Conservation (phyloP, 1,140 invertebrate genomes). For the Drosophila lacteicornis region DNA sequence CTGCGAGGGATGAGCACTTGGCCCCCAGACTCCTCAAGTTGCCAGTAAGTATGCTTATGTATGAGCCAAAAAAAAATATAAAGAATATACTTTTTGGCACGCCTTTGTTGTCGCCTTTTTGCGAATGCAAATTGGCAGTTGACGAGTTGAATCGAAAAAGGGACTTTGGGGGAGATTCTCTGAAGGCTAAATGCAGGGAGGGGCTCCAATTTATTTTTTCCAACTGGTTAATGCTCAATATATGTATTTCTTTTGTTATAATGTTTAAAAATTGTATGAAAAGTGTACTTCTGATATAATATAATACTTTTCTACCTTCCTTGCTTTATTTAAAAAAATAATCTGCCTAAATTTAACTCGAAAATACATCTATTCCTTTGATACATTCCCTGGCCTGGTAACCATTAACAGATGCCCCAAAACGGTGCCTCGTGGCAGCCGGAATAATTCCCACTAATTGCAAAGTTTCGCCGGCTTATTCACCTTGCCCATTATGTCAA, state of each 20-base stretch:
- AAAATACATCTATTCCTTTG: background rate
- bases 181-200: background rate
- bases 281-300: background rate
- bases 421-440: background rate
- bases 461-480: slow-evolving; percentile 25
- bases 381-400: background rate
- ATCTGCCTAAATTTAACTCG: background rate
- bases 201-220: slow-evolving; percentile 5
- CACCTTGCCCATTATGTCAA: slow-evolving; percentile 83
- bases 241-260: background rate
- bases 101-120: slow-evolving; percentile 64
- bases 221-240: background rate
- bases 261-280: background rate
- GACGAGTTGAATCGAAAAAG: slow-evolving; percentile 41
- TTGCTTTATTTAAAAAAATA: background rate
- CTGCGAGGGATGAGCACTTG: slow-evolving; percentile 27
- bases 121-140: slow-evolving; percentile 65
- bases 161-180: background rate
- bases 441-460: slow-evolving; percentile 19
- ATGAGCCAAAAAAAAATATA: slow-evolving; percentile 2
- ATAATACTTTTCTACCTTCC: background rate
- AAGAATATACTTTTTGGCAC: slow-evolving; percentile 21
- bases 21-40: slow-evolving; percentile 38
- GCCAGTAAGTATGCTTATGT: slow-evolving; percentile 30
- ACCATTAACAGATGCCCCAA: slow-evolving; percentile 6